Evolutionary conservation across 2,888 invertebrate genomes (phyloP), one percentile per base, ranked within the genome.

Genomic region (Capitulum mitella): DNA sequence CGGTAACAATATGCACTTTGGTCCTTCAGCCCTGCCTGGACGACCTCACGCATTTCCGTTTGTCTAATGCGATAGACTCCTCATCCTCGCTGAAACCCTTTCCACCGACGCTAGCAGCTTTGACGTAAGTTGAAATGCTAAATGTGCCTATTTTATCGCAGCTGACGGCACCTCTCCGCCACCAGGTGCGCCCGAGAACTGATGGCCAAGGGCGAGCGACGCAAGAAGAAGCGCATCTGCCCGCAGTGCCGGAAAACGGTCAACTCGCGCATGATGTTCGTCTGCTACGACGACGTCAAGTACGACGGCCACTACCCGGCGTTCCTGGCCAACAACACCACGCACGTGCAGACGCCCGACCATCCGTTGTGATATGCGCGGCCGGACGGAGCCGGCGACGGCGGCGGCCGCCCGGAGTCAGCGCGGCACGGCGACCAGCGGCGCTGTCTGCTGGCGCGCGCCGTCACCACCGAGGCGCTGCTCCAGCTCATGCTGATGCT

Each of bases 171-270:
- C 14, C 43, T 32, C 32, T 58, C 29, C 29, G 58, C 22, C 40
- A 84, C 77, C 83, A 90, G 91, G 85, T 91, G 91, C 85, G 91
- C 91, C 79, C 90, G 90, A 83, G 91, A 91, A 83, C 88, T 92
- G 77, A 85, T 91, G 82, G 87, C 90, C 61, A 87, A 89, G 79
- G 87, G 89, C 80, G 90, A 90, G 83, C 90, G 89, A 83, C 90
- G 89, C 83, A 89, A 90, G 83, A 88, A 89, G 84, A 89, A 90
- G 81, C 88, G 91, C 40, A 88, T 90, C 43, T 92, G 92, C 84
- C 92, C 92, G 0, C 91, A 91, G 83, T 92, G 91, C 83, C 91
- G 91, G 84, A 89, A 90, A 82, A 87, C 91, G 78, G 88, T 90
- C 81, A 90, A 89, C 84, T 91, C 91, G 76, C 87, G 90, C 77